Conservation (phyloP, 2,113 vertebrate species). For the Dipodomys stephensi region DNA sequence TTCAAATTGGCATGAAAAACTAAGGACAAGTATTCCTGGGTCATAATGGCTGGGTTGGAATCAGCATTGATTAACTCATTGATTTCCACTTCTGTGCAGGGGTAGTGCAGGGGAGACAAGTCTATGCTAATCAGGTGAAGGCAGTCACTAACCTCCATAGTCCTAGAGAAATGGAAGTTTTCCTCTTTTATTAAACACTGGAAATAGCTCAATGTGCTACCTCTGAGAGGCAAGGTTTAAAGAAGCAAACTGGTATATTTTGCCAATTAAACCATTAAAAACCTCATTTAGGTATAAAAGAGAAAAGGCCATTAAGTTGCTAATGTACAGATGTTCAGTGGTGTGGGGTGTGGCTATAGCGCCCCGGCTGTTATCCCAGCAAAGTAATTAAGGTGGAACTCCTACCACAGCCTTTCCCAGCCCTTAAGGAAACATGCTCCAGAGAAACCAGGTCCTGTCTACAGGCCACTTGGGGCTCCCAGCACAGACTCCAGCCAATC, state of each 20-base stretch:
- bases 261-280: constrained; percentile 86
- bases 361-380: constrained; percentile 40
- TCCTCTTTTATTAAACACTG: constrained; percentile 85
- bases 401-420: constrained; percentile 46
- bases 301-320: constrained; percentile 83
- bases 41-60: not conserved
- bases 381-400: constrained; percentile 81
- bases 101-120: not conserved
- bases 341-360: constrained; percentile 9
- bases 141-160: constrained; percentile 8
- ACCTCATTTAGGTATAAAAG: constrained; percentile 88
- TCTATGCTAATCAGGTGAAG: not conserved
- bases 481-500: no score
- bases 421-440: not conserved
- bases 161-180: constrained; percentile 76
- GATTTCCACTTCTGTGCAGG: constrained; percentile 28
- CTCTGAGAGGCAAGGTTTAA: constrained; percentile 77
- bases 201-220: constrained; percentile 78
- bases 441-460: not conserved
- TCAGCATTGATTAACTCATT: not conserved
- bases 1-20: not conserved
- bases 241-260: constrained; percentile 84
- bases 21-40: not conserved
- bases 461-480: rapidly evolving
- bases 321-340: constrained; percentile 75